A percentile compares a stretch with the other conserved stretches of the same genome.
phyloP scores from a whole-genome alignment of 2,888 invertebrate genomes.

The Lochmaea capreae region DNA sequence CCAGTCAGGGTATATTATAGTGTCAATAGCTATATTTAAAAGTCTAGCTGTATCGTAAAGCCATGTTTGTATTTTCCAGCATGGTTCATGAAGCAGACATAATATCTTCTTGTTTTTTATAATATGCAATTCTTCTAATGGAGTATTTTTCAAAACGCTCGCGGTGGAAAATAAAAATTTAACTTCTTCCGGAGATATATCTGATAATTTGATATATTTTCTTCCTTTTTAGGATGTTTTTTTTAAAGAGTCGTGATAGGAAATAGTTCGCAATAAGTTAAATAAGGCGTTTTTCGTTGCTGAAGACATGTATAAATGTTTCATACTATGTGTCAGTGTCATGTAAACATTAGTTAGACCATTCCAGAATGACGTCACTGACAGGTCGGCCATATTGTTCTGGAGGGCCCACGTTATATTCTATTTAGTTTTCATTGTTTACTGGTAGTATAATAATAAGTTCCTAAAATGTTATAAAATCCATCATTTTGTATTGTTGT shows the following conservation, averaged over 20 bases:
- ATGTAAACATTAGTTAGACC: too few species aligned
- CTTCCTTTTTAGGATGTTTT: slow-evolving; percentile 16
- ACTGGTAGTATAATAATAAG: too few species aligned
- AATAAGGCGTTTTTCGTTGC: too few species aligned
- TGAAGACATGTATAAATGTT: too few species aligned
- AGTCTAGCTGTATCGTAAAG: slow-evolving; percentile 28
- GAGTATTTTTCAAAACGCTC: slow-evolving; percentile 23
- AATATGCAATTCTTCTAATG: not conserved
- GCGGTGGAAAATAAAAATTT: slow-evolving; percentile 29
- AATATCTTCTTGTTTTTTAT: slow-evolving; percentile 27
- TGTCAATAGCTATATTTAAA: slow-evolving; percentile 28
- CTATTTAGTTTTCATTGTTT: too few species aligned
- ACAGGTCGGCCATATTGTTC: too few species aligned
- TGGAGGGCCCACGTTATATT: too few species aligned
- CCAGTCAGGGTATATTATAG: slow-evolving; percentile 29
- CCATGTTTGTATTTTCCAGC: slow-evolving; percentile 32
- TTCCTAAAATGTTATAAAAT: too few species aligned
- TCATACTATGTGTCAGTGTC: too few species aligned
- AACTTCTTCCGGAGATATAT: slow-evolving; percentile 32
- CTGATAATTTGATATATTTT: slow-evolving; percentile 27
- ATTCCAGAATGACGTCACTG: too few species aligned
- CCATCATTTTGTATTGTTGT: too few species aligned
- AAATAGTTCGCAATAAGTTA: not conserved
- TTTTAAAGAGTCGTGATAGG: not conserved
- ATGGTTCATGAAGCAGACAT: slow-evolving; percentile 29